A percentile compares a stretch with the other conserved stretches of the same genome.
Evolutionary conservation across 2,888 invertebrate genomes (phyloP).

Genomic region (Prosapia bicincta): DNA sequence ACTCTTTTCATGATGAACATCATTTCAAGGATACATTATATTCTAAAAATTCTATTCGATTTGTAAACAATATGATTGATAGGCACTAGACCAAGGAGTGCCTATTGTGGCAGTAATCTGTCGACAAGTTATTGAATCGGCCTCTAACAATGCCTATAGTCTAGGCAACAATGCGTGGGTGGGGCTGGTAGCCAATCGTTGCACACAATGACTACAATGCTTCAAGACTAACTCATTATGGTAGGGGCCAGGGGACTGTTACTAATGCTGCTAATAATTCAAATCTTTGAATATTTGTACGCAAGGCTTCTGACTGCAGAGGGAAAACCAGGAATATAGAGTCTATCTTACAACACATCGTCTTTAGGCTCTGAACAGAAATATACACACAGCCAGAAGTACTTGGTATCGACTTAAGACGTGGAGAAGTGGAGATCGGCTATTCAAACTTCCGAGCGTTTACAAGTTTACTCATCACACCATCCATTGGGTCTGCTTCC

Average conservation of each 20-base stretch:
- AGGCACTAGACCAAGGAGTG: neutral
- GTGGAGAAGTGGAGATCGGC: too few species aligned
- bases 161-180: neutral
- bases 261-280: neutral
- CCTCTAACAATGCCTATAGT: neutral
- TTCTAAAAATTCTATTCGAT: neutral
- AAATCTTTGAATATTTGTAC: neutral
- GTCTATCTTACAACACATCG: too few species aligned
- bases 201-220: neutral
- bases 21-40: neutral
- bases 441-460: too few species aligned
- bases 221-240: neutral
- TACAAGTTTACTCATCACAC: too few species aligned
- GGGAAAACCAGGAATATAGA: too few species aligned
- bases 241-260: neutral
- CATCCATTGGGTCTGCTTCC: too few species aligned
- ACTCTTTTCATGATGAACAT: too few species aligned
- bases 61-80: neutral
- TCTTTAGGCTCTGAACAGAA: too few species aligned
- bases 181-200: neutral
- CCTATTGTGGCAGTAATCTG: neutral
- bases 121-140: neutral
- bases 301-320: neutral
- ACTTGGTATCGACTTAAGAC: too few species aligned
- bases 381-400: too few species aligned